phyloP scores from a whole-genome alignment of 2,888 invertebrate genomes.

The Electrophaes corylata region DNA sequence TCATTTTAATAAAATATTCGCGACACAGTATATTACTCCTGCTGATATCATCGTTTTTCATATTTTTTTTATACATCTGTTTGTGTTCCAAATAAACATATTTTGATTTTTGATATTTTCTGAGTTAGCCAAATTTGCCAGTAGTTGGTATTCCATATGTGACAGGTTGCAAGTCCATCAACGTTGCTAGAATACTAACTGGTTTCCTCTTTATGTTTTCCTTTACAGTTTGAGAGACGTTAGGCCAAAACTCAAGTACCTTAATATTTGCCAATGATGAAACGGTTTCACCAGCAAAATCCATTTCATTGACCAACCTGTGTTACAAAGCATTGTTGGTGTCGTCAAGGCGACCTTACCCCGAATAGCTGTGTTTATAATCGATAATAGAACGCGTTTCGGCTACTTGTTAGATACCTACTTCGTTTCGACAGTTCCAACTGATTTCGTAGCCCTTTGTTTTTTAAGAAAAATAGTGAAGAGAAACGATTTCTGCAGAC shows the following conservation, averaged over 20 bases:
- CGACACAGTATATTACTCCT: too few species aligned
- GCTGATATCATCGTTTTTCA: too few species aligned
- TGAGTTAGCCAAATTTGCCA: too few species aligned
- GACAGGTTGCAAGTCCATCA: too few species aligned
- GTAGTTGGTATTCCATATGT: too few species aligned
- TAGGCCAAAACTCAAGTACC: background rate
- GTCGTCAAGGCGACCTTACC: slow-evolving; percentile 20
- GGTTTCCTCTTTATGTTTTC: too few species aligned
- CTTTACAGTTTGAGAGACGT: too few species aligned
- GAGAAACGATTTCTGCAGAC: background rate
- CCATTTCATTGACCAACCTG: slow-evolving; percentile 5
- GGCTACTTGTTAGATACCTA: slow-evolving; percentile 21
- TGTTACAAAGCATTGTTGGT: background rate
- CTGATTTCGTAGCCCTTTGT: background rate
- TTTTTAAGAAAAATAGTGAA: background rate
- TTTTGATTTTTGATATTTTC: too few species aligned
- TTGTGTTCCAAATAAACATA: too few species aligned
- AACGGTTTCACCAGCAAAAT: slow-evolving; percentile 10
- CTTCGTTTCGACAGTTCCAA: slow-evolving; percentile 10
- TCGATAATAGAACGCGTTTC: slow-evolving; percentile 16
- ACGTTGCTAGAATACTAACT: too few species aligned
- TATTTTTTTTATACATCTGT: too few species aligned
- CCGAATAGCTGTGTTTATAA: slow-evolving; percentile 18
- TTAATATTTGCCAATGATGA: background rate
- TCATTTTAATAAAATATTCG: too few species aligned